These are phyloP conservation scores for Fistularia tabacaria DNA, from an alignment of 2,797 vertebrate species.

Conservation along the genomic window DNA sequence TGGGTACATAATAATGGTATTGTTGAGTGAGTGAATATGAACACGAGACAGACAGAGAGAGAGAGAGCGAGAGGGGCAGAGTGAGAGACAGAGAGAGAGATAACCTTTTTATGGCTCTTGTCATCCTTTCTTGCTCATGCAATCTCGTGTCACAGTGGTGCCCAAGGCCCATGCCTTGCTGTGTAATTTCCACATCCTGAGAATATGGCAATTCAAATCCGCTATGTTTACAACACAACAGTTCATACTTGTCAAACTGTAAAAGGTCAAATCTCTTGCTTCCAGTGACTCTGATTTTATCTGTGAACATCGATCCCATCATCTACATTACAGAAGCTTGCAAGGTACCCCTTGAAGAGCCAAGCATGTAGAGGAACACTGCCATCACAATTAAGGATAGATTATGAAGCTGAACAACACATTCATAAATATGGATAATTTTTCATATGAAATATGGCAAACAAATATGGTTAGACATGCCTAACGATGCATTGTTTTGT, in stretches of 20 bases:
- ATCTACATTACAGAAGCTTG: conserved; percentile 29
- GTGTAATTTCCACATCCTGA: conserved; percentile 38
- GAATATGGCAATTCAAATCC: conserved; percentile 58
- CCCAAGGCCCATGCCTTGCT: conserved; percentile 12
- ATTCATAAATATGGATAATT: no score
- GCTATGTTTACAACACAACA: conserved; percentile 56
- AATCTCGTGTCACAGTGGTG: conserved; percentile 39
- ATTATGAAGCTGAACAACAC: no score
- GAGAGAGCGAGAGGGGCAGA: not conserved
- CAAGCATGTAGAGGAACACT: conserved; percentile 7
- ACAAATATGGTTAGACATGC: no score
- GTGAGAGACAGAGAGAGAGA: conserved; percentile 9
- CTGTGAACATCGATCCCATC: conserved; percentile 53
- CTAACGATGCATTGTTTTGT: no score
- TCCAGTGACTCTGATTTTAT: conserved; percentile 52
- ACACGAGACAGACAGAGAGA: not conserved
- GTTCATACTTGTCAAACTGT: conserved; percentile 57
- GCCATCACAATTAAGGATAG: no score
- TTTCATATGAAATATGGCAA: no score
- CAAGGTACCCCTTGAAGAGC: conserved; percentile 28
- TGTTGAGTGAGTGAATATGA: conserved; percentile 11
- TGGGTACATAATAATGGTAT: conserved; percentile 20
- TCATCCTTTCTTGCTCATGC: conserved; percentile 40
- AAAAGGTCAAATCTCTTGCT: conserved; percentile 65
- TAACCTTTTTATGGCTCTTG: conserved; percentile 40